Evolutionary conservation across 1,140 invertebrate genomes (phyloP).

Genomic region (Magallana angulata): DNA sequence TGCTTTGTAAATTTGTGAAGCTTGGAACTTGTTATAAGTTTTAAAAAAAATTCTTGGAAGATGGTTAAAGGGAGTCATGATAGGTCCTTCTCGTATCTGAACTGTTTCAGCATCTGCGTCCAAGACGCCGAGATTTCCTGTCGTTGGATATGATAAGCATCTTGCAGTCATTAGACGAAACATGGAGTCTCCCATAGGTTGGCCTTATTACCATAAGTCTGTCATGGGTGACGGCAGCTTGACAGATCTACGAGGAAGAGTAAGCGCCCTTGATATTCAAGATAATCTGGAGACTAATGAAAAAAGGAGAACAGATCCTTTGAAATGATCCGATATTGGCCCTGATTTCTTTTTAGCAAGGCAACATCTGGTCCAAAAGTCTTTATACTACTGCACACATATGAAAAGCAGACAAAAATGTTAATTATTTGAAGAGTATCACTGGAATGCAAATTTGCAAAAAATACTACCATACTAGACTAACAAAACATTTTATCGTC

Average conservation of each 20-base stretch:
- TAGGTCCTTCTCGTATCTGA: neutral
- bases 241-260: conserved; percentile 32
- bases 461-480: too few species aligned
- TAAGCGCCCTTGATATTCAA: conserved; percentile 30
- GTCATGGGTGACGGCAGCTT: conserved; percentile 15
- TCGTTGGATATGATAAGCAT: conserved; percentile 28
- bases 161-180: conserved; percentile 10
- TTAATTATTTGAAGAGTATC: too few species aligned
- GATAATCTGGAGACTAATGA: conserved; percentile 32
- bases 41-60: too few species aligned
- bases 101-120: conserved; percentile 1
- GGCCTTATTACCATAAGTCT: conserved; percentile 26
- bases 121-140: neutral
- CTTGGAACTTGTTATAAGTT: too few species aligned
- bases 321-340: neutral
- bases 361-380: neutral
- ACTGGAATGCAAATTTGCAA: too few species aligned
- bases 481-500: too few species aligned
- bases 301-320: neutral
- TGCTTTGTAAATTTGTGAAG: too few species aligned
- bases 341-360: neutral
- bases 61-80: too few species aligned
- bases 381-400: too few species aligned
- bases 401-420: too few species aligned
- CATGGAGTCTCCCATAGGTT: conserved; percentile 19